Evolutionary conservation across 2,113 vertebrate species (phyloP), one percentile per base, ranked within the genome.

Genomic region (Cnemophilus loriae): DNA sequence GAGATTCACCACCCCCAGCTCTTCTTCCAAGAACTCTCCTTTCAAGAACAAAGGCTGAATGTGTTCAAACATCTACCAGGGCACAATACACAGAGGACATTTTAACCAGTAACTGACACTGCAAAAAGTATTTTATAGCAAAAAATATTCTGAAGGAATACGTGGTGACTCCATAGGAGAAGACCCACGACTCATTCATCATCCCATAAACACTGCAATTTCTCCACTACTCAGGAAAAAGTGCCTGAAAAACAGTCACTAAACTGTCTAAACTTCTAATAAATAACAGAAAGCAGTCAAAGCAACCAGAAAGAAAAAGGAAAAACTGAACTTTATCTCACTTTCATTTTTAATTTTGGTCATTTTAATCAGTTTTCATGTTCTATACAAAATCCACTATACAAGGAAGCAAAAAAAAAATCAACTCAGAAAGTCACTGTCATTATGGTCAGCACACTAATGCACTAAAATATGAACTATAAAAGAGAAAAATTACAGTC

Each of bases 401-500:
- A 60, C 56, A 94, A 50, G 33, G 21, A 95, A 87, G 79, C 32
- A 44, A 78, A 93, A 93, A 93, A 91, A 76, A 69, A 59, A 65
- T 89, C n/a, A 87, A 96, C 42, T 90, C 65, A 60, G 35, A 88
- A 83, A 92, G 53, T 37, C 52, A 60, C 82, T 57, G n/a, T 80
- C 70, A 84, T 74, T 84, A 75, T 24, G 33, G 79, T 76, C 60
- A 94, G 92, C 49, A 90, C 16, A 77, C 59, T 92, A 95, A 93
- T 80, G 73, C 55, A 83, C 37, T 89, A 70, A 95, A 96, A 95
- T 90, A 71, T n/a, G 67, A 97, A 85, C 67, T 77, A 69, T 32
- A 84, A 73, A 92, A 95, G 52, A 92, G 77, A 89, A 95, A 96
- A 96, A 96, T 71, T 89, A 95, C 27, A 69, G 84, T 65, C 39